phyloP scores from a whole-genome alignment of 2,888 invertebrate genomes.

The Exocentrus adspersus region DNA sequence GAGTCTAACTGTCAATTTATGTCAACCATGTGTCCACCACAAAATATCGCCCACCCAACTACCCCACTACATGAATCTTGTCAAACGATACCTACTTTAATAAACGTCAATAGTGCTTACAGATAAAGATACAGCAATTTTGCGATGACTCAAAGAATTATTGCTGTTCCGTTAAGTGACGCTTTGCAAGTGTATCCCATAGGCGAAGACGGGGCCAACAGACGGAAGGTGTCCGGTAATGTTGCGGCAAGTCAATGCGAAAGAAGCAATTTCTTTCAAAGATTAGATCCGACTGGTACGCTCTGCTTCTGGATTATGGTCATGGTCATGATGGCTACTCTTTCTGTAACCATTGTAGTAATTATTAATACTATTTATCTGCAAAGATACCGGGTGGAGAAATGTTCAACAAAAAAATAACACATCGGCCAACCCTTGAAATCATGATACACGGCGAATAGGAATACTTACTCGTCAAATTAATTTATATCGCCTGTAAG shows the following conservation, averaged over 20 bases:
- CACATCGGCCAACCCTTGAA: no score
- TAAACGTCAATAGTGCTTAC: background rate
- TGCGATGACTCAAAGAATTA: constrained; percentile 11
- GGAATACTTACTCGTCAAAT: no score
- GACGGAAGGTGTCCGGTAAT: no score
- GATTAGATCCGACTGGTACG: constrained; percentile 3
- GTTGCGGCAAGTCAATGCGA: no score
- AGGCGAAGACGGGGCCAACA: background rate
- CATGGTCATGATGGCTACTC: background rate
- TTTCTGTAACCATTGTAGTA: background rate
- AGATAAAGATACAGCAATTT: background rate
- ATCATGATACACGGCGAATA: no score
- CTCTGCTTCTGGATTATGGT: constrained; percentile 11
- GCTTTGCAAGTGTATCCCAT: background rate
- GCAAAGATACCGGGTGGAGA: background rate
- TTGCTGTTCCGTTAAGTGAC: constrained; percentile 9
- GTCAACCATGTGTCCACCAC: no score
- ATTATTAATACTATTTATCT: background rate
- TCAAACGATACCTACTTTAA: no score
- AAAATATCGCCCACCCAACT: no score
- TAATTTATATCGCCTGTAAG: no score
- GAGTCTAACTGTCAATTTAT: no score
- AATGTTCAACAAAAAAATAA: no score
- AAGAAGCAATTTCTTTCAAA: background rate
- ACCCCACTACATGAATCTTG: no score